phyloP scores from a whole-genome alignment of 2,888 invertebrate genomes.

The Plagiodera versicolora region DNA sequence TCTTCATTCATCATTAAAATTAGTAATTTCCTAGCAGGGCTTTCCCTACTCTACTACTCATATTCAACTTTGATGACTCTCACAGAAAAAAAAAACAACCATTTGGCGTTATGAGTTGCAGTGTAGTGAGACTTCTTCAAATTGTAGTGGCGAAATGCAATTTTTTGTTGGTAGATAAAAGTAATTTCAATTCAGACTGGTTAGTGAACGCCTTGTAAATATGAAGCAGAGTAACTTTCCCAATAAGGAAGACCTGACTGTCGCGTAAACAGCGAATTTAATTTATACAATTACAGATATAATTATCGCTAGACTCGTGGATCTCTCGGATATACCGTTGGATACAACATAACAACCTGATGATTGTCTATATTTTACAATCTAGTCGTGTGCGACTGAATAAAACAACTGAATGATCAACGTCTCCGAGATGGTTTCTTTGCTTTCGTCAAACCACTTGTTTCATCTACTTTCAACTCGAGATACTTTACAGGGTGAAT shows the following conservation, averaged over 20 bases:
- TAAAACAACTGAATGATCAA: constrained; percentile 36
- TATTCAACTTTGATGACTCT: too few species aligned
- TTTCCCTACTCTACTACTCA: too few species aligned
- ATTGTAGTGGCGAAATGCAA: too few species aligned
- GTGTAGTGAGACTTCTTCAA: too few species aligned
- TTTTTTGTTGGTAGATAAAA: too few species aligned
- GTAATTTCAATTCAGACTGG: constrained; percentile 13
- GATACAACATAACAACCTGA: constrained; percentile 25
- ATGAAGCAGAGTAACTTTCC: background rate
- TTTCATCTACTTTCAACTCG: constrained; percentile 18
- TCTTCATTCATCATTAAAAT: too few species aligned
- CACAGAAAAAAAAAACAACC: too few species aligned
- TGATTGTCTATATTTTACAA: constrained; percentile 36
- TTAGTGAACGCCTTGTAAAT: constrained; percentile 20
- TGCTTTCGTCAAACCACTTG: constrained; percentile 25
- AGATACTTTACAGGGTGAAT: constrained; percentile 1
- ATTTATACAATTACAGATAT: constrained; percentile 41
- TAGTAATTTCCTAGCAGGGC: too few species aligned
- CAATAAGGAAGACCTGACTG: constrained; percentile 10
- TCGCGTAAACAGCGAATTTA: constrained; percentile 29
- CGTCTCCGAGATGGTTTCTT: constrained; percentile 33
- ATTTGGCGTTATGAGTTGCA: too few species aligned
- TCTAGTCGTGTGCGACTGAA: constrained; percentile 35
- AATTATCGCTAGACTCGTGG: constrained; percentile 34
- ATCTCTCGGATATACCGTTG: constrained; percentile 29